phyloP scores from a whole-genome alignment of 2,797 vertebrate genomes.

The Molossus molossus region DNA sequence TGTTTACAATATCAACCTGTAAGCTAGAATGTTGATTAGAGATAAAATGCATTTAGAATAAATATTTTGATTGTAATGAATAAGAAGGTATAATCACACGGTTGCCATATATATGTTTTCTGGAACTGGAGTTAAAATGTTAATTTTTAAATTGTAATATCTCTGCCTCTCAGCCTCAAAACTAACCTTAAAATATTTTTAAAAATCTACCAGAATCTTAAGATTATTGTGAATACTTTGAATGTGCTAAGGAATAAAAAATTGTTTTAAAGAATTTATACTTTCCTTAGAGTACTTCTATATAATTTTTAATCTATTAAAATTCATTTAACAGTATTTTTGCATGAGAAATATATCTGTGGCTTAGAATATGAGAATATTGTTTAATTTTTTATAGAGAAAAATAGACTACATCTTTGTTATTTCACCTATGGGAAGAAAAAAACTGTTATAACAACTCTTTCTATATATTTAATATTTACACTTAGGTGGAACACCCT shows the following conservation, averaged over 20 bases:
- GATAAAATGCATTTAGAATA: slow-evolving; percentile 32
- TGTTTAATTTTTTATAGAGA: slow-evolving; percentile 39
- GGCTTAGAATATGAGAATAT: background rate
- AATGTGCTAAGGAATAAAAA: slow-evolving; percentile 13
- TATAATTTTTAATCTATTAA: slow-evolving; percentile 21
- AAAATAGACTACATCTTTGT: background rate
- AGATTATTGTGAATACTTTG: slow-evolving; percentile 46
- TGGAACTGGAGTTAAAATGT: background rate
- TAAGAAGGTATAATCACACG: background rate
- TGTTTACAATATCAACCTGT: slow-evolving; percentile 14
- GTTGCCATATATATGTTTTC: background rate
- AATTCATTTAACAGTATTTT: slow-evolving; percentile 15
- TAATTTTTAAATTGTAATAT: slow-evolving; percentile 17
- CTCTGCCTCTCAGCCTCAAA: background rate
- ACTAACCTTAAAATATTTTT: background rate
- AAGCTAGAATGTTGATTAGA: background rate
- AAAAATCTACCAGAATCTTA: background rate
- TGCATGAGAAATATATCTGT: slow-evolving; percentile 29
- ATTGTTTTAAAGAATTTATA: slow-evolving; percentile 20
- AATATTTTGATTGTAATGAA: slow-evolving; percentile 5
- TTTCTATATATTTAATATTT: background rate
- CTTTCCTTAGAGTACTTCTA: slow-evolving; percentile 39
- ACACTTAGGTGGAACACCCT: background rate
- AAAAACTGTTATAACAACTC: background rate
- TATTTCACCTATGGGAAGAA: background rate